phyloP scores from a whole-genome alignment of 2,888 invertebrate species.

The Oscheius myriophilus region DNA sequence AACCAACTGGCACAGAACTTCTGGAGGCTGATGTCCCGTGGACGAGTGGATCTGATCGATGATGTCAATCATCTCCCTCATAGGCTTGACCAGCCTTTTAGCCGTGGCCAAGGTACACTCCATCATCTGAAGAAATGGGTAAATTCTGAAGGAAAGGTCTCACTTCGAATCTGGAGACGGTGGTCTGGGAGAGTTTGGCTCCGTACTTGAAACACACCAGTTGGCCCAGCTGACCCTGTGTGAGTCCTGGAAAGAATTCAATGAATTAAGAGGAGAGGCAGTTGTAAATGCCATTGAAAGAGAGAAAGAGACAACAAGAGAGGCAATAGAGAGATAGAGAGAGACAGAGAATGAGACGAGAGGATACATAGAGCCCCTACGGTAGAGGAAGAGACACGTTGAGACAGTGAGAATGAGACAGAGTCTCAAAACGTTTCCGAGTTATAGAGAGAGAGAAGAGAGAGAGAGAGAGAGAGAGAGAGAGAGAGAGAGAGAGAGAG shows the following conservation, averaged over 20 bases:
- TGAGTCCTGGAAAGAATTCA: slow-evolving; percentile 6
- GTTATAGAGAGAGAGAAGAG: too few species aligned
- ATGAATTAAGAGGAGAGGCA: too few species aligned
- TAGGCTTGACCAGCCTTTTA: slow-evolving; percentile 7
- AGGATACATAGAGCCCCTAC: too few species aligned
- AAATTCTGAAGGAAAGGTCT: not conserved
- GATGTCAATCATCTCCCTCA: slow-evolving; percentile 23
- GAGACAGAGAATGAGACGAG: too few species aligned
- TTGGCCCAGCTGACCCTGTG: slow-evolving; percentile 20
- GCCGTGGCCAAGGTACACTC: slow-evolving; percentile 24
- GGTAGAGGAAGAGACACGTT: too few species aligned
- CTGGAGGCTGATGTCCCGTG: slow-evolving; percentile 1
- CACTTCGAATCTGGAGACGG: slow-evolving; percentile 24
- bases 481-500: not conserved
- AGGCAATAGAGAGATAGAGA: not conserved
- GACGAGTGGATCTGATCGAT: slow-evolving; percentile 12
- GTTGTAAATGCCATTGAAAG: too few species aligned
- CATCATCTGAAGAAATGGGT: slow-evolving; percentile 9
- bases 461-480: too few species aligned
- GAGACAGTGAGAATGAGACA: too few species aligned
- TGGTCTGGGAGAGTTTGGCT: slow-evolving; percentile 22
- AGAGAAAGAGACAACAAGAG: not conserved
- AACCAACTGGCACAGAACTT: slow-evolving; percentile 5
- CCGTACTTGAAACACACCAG: slow-evolving; percentile 24
- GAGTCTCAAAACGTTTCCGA: too few species aligned